Evolutionary conservation across 2,113 vertebrate genomes (phyloP).

Genomic region (Alexandromys fortis): DNA sequence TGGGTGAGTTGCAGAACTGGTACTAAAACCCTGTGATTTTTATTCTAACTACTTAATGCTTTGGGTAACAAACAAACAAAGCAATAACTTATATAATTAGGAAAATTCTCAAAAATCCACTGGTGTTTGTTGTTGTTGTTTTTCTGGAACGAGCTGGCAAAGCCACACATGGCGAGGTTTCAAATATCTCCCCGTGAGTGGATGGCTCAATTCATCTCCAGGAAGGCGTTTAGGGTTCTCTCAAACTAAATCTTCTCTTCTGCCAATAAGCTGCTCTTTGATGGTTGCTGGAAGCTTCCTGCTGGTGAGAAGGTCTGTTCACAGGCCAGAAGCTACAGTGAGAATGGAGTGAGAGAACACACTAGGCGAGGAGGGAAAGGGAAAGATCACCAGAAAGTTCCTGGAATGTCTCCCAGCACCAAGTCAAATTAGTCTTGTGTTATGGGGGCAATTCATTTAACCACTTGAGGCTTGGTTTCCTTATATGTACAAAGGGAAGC

Average conservation of each 20-base stretch:
- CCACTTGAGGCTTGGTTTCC: neutral
- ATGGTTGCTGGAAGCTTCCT: conserved; percentile 28
- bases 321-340: neutral
- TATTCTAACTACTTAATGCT: neutral
- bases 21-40: neutral
- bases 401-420: neutral
- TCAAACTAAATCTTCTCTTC: neutral
- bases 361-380: neutral
- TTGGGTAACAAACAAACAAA: neutral
- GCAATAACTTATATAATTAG: conserved; percentile 11
- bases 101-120: conserved; percentile 35
- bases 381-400: neutral
- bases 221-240: neutral
- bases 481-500: neutral
- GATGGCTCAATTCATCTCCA: conserved; percentile 28
- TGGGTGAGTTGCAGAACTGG: neutral
- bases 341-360: neutral
- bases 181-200: conserved; percentile 29
- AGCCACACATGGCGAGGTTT: conserved; percentile 22
- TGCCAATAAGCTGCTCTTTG: conserved; percentile 10
- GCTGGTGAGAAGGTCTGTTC: neutral
- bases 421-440: neutral
- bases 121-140: neutral
- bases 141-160: conserved; percentile 46
- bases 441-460: conserved; percentile 34